Percentiles rank a stretch among this genome's conserved stretches.
phyloP scores from a whole-genome alignment of 2,888 invertebrate species.

The Ctena decussata region DNA sequence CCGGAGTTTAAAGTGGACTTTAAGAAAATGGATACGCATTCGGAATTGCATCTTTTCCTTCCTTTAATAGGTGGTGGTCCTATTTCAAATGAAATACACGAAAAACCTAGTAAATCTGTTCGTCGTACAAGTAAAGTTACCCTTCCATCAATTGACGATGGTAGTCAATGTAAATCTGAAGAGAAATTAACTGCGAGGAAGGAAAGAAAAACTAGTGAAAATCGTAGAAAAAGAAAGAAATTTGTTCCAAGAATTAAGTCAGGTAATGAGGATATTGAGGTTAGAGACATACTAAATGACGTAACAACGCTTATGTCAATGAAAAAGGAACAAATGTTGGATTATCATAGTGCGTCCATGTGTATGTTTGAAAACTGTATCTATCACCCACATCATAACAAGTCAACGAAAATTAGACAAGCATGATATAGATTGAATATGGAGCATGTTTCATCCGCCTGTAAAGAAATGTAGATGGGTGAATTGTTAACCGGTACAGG shows the following conservation, averaged over 20 bases:
- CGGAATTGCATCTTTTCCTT: slow-evolving; percentile 71
- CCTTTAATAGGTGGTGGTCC: slow-evolving; percentile 65
- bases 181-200: slow-evolving; percentile 37
- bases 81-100: background rate
- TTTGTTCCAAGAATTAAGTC: slow-evolving; percentile 41
- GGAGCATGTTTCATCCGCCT: no score
- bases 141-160: slow-evolving; percentile 59
- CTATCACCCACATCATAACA: slow-evolving; percentile 53
- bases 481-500: no score
- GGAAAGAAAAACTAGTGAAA: slow-evolving; percentile 35
- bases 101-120: slow-evolving; percentile 17
- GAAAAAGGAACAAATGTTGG: slow-evolving; percentile 53
- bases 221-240: slow-evolving; percentile 57
- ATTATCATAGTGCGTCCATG: slow-evolving; percentile 58
- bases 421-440: no score
- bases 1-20: slow-evolving; percentile 70
- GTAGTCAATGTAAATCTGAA: slow-evolving; percentile 28
- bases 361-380: slow-evolving; percentile 71
- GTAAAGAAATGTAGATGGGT: no score
- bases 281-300: slow-evolving; percentile 69
- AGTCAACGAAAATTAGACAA: slow-evolving; percentile 55
- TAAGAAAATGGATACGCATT: slow-evolving; percentile 67
- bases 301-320: slow-evolving; percentile 72
- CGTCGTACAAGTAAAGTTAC: slow-evolving; percentile 12
- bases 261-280: slow-evolving; percentile 57